phyloP scores from a whole-genome alignment of 2,113 vertebrate genomes.

The Phylloscopus trochilus region DNA sequence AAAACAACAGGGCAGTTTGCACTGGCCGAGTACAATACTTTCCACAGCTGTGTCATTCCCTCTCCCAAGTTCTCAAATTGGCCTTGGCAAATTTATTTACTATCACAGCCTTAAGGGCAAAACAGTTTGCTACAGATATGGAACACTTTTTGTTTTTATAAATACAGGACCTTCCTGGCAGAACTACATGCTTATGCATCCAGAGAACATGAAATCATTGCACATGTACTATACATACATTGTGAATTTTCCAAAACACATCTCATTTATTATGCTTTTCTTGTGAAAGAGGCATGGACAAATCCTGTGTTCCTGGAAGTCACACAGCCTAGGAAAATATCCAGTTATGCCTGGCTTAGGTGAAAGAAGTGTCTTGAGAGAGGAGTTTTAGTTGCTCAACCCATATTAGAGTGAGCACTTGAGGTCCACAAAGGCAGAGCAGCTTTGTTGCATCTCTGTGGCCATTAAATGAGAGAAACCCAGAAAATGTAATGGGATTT shows the following conservation, averaged over 20 bases:
- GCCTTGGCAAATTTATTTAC: not conserved
- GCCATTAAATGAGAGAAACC: not conserved
- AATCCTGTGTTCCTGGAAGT: constrained; percentile 10
- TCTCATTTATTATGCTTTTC: constrained; percentile 13
- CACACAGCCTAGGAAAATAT: not conserved
- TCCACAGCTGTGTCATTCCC: not conserved
- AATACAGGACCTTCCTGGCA: constrained; percentile 29
- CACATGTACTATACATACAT: constrained; percentile 3
- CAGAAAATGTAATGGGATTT: not conserved
- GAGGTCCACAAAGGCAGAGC: not conserved
- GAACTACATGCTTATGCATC: not conserved
- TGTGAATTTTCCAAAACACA: constrained; percentile 49
- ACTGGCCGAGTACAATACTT: not conserved
- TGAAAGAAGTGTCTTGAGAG: constrained; percentile 4
- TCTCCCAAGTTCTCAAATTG: not conserved
- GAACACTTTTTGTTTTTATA: not conserved
- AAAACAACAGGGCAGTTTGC: not conserved
- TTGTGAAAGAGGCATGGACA: constrained; percentile 43
- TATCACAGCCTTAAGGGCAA: not conserved
- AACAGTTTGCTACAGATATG: not conserved
- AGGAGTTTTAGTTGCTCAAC: not conserved
- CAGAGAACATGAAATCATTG: constrained; percentile 43
- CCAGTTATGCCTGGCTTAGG: constrained; percentile 6
- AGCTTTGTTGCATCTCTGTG: not conserved
- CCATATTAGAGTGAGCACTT: not conserved